phyloP scores from a whole-genome alignment of 2,888 invertebrate species.

The Protodeltote pygarga region DNA sequence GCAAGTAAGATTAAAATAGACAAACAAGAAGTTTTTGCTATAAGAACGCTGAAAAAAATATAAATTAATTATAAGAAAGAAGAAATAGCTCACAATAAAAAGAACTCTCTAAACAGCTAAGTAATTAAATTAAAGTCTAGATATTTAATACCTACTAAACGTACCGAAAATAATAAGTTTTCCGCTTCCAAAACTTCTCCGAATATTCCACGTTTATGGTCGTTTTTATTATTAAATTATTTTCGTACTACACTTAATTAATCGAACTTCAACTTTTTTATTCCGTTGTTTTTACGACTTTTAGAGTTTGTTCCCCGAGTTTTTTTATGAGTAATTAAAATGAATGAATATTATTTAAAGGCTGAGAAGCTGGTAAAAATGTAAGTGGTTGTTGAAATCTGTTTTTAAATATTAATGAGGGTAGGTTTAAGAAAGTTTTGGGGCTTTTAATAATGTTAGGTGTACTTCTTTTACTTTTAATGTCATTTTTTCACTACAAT shows the following conservation, averaged over 20 bases:
- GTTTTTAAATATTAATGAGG: constrained; percentile 38
- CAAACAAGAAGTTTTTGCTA: too few relatives aligned
- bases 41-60: background rate
- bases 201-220: constrained; percentile 12
- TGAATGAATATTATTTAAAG: constrained; percentile 42
- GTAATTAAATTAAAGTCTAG: constrained; percentile 7
- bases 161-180: constrained; percentile 12
- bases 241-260: constrained; percentile 42
- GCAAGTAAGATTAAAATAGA: too few relatives aligned
- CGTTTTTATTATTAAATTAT: constrained; percentile 30
- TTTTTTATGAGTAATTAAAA: constrained; percentile 54
- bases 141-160: constrained; percentile 1
- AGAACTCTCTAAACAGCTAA: background rate
- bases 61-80: constrained; percentile 1
- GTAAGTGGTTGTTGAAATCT: constrained; percentile 21
- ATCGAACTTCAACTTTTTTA: constrained; percentile 45
- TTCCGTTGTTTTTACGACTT: constrained; percentile 46
- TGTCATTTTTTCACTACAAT: too few relatives aligned
- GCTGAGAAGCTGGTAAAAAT: constrained; percentile 20
- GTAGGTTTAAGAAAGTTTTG: constrained; percentile 1
- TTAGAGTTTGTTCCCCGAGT: constrained; percentile 34
- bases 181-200: constrained; percentile 1
- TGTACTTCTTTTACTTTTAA: background rate
- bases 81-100: constrained; percentile 1
- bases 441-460: background rate